These are phyloP conservation scores for Archips crataeganus DNA, from an alignment of 2,888 invertebrate genomes.

Conservation along the genomic window DNA sequence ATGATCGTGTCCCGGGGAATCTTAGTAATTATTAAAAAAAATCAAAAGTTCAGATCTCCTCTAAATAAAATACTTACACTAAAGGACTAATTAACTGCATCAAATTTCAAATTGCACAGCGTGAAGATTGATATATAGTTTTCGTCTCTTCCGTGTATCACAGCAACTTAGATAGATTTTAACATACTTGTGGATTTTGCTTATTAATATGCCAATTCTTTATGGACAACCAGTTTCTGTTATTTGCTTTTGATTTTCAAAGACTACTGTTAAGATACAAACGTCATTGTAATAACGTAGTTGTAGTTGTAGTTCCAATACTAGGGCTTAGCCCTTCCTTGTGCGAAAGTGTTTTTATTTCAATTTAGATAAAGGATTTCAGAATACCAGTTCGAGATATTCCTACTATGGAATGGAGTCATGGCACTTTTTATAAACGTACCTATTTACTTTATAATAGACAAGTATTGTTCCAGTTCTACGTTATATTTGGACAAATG, in stretches of 20 bases:
- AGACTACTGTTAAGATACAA: not conserved
- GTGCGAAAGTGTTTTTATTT: not conserved
- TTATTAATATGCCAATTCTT: no score
- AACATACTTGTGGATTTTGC: no score
- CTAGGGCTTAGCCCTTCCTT: conserved; percentile 21
- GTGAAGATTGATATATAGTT: not conserved
- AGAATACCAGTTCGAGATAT: not conserved
- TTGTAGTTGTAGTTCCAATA: no score
- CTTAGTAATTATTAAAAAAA: no score
- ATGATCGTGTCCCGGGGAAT: no score
- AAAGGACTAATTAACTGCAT: not conserved
- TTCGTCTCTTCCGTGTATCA: not conserved
- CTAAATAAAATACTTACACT: not conserved
- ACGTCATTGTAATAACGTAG: conserved; percentile 2
- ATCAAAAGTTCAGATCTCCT: no score
- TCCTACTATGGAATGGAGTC: conserved; percentile 19
- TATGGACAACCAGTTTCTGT: no score
- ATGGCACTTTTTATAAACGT: conserved; percentile 31
- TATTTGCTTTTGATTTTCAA: not conserved
- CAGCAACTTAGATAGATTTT: not conserved
- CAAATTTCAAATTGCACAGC: not conserved
- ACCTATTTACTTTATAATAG: not conserved
- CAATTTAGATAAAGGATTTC: not conserved
- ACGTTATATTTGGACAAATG: not conserved
- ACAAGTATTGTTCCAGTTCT: not conserved